These are phyloP conservation scores for Poecilia velifera DNA, from an alignment of 2,797 vertebrate genomes.

Conservation along the genomic window DNA sequence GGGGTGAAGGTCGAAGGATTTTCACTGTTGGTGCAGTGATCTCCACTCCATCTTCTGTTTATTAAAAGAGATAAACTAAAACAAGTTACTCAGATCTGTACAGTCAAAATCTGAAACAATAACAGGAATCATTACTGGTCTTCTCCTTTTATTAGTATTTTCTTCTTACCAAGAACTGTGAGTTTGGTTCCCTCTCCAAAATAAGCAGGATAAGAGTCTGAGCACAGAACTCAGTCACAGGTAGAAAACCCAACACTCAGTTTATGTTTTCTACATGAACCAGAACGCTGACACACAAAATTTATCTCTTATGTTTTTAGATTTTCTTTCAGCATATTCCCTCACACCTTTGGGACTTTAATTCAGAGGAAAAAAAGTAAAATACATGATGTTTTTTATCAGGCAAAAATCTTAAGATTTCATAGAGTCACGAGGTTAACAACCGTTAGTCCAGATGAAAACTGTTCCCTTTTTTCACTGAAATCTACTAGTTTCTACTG, in stretches of 20 bases:
- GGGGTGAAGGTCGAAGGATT: rapidly evolving
- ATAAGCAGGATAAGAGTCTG: neutral
- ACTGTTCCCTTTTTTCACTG: too few species aligned
- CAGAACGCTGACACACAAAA: too few species aligned
- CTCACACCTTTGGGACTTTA: too few species aligned
- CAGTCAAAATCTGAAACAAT: neutral
- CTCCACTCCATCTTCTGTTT: rapidly evolving
- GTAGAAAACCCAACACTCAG: neutral
- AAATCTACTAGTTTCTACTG: too few species aligned
- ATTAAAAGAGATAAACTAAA: neutral
- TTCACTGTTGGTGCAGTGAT: rapidly evolving
- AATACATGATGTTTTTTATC: too few species aligned
- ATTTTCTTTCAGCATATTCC: too few species aligned
- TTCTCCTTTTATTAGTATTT: neutral
- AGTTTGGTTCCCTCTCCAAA: slow-evolving; percentile 62
- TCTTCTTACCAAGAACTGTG: slow-evolving; percentile 76
- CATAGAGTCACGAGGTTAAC: too few species aligned
- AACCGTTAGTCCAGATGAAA: too few species aligned
- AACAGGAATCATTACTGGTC: neutral
- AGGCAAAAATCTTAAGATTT: too few species aligned
- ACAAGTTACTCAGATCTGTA: neutral
- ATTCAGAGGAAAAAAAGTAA: too few species aligned
- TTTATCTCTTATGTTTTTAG: too few species aligned
- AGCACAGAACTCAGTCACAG: neutral
- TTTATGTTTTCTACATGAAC: neutral